Conservation (phyloP, 2,797 vertebrate genomes). For the Pseudomugil gertrudae region DNA sequence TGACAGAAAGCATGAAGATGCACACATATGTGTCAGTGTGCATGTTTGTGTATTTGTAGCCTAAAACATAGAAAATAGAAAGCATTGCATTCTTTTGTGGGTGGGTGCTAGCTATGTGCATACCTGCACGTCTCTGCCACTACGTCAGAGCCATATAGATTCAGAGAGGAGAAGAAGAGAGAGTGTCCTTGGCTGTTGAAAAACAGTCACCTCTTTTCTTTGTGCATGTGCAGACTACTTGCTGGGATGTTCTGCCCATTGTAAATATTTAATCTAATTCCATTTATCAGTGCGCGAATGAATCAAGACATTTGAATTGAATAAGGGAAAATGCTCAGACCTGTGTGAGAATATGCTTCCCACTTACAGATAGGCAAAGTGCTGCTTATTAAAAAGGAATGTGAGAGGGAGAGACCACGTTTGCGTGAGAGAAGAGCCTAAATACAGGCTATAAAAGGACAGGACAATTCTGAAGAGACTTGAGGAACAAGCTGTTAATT, state of each 20-base stretch:
- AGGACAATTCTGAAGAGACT: slow-evolving; percentile 20
- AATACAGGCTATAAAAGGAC: slow-evolving; percentile 16
- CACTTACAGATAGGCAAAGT: slow-evolving; percentile 43
- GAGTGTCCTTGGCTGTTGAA: slow-evolving; percentile 61
- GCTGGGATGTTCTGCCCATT: slow-evolving; percentile 49
- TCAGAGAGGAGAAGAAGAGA: slow-evolving; percentile 38
- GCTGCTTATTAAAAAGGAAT: slow-evolving; percentile 37
- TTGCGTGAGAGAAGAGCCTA: slow-evolving; percentile 27
- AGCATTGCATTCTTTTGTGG: background rate
- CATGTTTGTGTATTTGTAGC: slow-evolving; percentile 17
- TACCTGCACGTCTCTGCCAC: slow-evolving; percentile 38
- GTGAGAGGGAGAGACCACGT: slow-evolving; percentile 26
- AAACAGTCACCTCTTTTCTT: slow-evolving; percentile 51
- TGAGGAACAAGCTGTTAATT: slow-evolving; percentile 40
- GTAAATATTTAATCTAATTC: slow-evolving; percentile 68
- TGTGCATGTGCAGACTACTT: slow-evolving; percentile 41
- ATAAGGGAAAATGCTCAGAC: slow-evolving; percentile 43
- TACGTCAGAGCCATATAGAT: slow-evolving; percentile 35
- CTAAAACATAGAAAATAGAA: background rate
- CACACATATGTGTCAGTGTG: slow-evolving; percentile 41
- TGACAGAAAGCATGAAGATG: slow-evolving; percentile 20
- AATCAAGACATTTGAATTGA: slow-evolving; percentile 45
- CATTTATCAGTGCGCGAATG: slow-evolving; percentile 44
- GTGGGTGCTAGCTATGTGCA: slow-evolving; percentile 20
- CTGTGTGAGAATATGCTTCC: slow-evolving; percentile 26